Conservation (phyloP, 2,797 vertebrate genomes). For the Myotis planiceps region DNA sequence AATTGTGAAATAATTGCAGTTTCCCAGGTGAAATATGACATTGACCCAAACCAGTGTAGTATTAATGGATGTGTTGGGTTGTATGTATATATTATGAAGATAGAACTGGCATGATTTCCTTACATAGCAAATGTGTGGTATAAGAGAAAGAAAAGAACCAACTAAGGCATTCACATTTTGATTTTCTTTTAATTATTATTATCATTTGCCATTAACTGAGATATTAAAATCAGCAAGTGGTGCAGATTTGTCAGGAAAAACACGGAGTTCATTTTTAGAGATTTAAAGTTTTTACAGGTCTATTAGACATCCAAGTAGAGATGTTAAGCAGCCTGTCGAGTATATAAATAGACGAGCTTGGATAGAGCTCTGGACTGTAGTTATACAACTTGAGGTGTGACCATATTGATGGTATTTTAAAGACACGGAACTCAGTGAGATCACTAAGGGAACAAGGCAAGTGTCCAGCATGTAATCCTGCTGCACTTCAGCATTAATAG, state of each 20-base stretch:
- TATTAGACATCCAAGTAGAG: background rate
- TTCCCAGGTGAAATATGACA: background rate
- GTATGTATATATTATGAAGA: background rate
- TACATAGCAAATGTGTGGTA: background rate
- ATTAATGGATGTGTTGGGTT: background rate
- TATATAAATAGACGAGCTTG: background rate
- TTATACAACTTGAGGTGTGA: background rate
- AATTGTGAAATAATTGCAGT: background rate
- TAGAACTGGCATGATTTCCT: background rate
- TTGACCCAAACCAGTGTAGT: background rate
- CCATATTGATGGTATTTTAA: background rate
- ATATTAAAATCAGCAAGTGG: background rate
- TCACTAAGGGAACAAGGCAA: background rate
- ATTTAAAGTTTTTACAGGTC: background rate
- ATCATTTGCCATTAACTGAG: background rate
- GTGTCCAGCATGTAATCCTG: background rate
- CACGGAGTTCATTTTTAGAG: background rate
- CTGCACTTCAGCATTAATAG: background rate
- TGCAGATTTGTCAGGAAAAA: background rate
- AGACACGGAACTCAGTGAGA: background rate
- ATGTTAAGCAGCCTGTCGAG: background rate
- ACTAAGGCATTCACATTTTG: background rate
- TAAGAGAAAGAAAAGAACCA: background rate
- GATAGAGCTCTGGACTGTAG: background rate
- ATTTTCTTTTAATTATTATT: background rate